Evolutionary conservation across 2,113 vertebrate species (phyloP), one percentile per base, ranked within the genome.

Genomic region (Lethenteron reissneri): DNA sequence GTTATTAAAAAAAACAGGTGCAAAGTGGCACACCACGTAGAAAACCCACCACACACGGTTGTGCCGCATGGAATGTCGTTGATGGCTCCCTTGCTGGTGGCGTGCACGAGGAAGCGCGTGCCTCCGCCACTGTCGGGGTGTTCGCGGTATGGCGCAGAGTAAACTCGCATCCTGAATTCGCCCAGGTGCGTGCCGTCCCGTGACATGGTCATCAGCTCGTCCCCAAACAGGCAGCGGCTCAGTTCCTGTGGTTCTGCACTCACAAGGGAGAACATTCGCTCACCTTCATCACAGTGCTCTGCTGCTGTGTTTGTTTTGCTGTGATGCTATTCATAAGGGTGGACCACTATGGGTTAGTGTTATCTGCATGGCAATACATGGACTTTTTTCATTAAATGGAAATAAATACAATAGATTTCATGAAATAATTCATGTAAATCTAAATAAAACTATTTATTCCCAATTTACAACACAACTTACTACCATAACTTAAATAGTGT

Each of bases 1-100:
- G 41, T 41, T 5, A 41, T 41, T 41, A 1, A 41, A 41, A 41
- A 41, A 41, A 41, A 41, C 6, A 7, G 41, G 41, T 41, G 41
- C 4, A 41, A 58, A 19, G 62, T 19, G 19, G 19, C 15, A 68
- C 62, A 68, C 15, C 8, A 19, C 19, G 19, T 19, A 9, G 9
- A 21, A 8, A 56, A 72, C 75, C 73, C 76, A 92, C 90, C 86
- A 75, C 75, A 80, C 74, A 95, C 79, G 9, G 81, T 81, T 58
- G 81, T 88, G 72, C 85, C 85, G 71, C 80, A 81, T 2, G 81
- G 81, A 3, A 75, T 75, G 0, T 81, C 78, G 1, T 84, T 83
- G 56, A 80, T 72, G 69, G 75, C 71, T 57, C 85, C 74, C 0
- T 74, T 76, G 78, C 81, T 87, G 56, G 72, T 81, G 6, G 86